These are phyloP conservation scores for Agrilus biguttatus DNA, from an alignment of 2,888 invertebrate species.

Conservation along the genomic window DNA sequence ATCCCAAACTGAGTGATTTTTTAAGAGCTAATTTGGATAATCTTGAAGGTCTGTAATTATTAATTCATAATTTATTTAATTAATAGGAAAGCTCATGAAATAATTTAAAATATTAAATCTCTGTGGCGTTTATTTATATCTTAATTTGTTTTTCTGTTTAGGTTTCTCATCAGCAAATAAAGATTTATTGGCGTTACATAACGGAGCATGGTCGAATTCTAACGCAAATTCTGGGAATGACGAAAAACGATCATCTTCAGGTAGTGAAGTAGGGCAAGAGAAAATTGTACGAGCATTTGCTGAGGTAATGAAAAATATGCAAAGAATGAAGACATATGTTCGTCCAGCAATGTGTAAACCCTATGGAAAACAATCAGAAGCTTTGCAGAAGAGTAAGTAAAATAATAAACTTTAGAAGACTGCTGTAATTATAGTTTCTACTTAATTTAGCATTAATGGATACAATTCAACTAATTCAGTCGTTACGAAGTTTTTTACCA, in stretches of 20 bases:
- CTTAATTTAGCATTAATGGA: constrained; percentile 57
- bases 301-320: constrained; percentile 78
- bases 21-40: constrained; percentile 57
- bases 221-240: constrained; percentile 15
- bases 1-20: constrained; percentile 59
- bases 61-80: constrained; percentile 8
- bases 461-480: constrained; percentile 75
- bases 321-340: constrained; percentile 77
- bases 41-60: constrained; percentile 38
- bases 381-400: constrained; percentile 70
- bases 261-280: constrained; percentile 52
- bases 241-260: constrained; percentile 22
- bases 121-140: too few relatives aligned
- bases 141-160: constrained; percentile 16
- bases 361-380: constrained; percentile 80
- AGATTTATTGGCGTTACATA: constrained; percentile 51
- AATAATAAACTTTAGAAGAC: too few relatives aligned
- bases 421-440: neutral
- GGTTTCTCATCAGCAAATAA: constrained; percentile 37
- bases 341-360: constrained; percentile 83
- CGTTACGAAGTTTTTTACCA: constrained; percentile 68
- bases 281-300: constrained; percentile 75
- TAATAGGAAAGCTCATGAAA: too few relatives aligned
- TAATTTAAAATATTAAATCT: neutral
- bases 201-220: constrained; percentile 45